A percentile compares a stretch with the other conserved stretches of the same genome.
phyloP scores from a whole-genome alignment of 1,140 invertebrate genomes.

The Bombus turneri region DNA sequence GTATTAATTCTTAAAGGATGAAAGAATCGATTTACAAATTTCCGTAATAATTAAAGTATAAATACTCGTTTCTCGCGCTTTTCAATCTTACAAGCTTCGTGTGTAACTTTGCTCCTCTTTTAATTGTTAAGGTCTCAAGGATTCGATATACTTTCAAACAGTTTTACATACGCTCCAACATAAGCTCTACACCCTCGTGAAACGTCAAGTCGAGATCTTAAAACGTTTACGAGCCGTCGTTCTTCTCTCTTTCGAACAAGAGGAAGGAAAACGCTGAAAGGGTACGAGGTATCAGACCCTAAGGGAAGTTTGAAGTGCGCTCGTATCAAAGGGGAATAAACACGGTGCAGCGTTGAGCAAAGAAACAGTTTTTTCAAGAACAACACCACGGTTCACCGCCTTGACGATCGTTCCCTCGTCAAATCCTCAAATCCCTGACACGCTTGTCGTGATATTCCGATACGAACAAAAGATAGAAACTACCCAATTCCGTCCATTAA shows the following conservation, averaged over 20 bases:
- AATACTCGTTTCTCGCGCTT: neutral
- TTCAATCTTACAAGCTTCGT: neutral
- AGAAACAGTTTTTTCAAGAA: slow-evolving; percentile 7
- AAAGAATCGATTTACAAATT: no score
- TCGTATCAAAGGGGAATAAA: slow-evolving; percentile 57
- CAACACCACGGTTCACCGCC: neutral
- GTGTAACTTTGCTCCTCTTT: no score
- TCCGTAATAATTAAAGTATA: no score
- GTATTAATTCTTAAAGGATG: no score
- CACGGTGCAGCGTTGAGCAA: slow-evolving; percentile 28
- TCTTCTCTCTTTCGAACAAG: slow-evolving; percentile 14
- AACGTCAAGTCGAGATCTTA: slow-evolving; percentile 32
- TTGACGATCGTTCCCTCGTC: neutral
- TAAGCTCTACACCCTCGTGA: slow-evolving; percentile 1
- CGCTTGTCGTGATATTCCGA: neutral
- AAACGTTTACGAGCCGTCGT: slow-evolving; percentile 12
- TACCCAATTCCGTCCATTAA: slow-evolving; percentile 8
- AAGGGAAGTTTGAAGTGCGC: slow-evolving; percentile 50
- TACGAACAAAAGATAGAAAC: neutral
- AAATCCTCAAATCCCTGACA: neutral
- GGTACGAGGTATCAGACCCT: slow-evolving; percentile 50
- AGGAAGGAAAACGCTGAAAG: slow-evolving; percentile 6
- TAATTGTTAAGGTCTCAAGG: no score
- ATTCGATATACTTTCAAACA: no score
- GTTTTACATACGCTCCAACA: neutral